Evolutionary conservation across 2,113 vertebrate species (phyloP).

Genomic region (Machaerirhynchus nigripectus): DNA sequence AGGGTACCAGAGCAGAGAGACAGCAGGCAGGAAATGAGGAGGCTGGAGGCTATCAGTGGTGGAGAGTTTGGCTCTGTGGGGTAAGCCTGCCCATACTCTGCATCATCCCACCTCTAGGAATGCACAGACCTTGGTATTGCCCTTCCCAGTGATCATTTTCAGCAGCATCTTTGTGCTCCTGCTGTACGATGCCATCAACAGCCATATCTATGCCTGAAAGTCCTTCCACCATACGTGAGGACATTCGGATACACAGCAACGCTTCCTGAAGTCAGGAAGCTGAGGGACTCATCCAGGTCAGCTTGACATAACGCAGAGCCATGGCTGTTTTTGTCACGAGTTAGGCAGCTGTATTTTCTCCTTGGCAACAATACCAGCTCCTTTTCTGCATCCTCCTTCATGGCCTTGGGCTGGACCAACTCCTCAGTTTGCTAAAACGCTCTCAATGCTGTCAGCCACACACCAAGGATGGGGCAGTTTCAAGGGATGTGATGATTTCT

Average conservation of each 20-base stretch:
- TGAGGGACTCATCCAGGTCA: neutral
- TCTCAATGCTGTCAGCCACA: neutral
- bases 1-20: neutral
- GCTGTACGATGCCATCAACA: neutral
- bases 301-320: neutral
- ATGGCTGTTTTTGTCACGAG: accelerated
- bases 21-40: neutral
- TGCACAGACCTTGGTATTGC: accelerated
- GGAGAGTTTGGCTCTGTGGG: neutral
- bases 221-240: accelerated
- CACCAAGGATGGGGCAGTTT: neutral
- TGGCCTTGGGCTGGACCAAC: neutral
- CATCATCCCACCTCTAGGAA: accelerated
- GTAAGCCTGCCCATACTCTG: neutral
- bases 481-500: neutral
- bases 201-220: neutral
- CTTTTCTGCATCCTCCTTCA: neutral
- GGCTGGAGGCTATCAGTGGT: neutral
- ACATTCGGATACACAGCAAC: neutral
- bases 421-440: neutral
- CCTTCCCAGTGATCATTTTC: neutral
- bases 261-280: neutral
- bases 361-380: neutral
- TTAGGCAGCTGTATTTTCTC: neutral
- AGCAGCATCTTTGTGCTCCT: neutral